Conservation (phyloP, 2,113 vertebrate genomes). For the Vidua chalybeata region DNA sequence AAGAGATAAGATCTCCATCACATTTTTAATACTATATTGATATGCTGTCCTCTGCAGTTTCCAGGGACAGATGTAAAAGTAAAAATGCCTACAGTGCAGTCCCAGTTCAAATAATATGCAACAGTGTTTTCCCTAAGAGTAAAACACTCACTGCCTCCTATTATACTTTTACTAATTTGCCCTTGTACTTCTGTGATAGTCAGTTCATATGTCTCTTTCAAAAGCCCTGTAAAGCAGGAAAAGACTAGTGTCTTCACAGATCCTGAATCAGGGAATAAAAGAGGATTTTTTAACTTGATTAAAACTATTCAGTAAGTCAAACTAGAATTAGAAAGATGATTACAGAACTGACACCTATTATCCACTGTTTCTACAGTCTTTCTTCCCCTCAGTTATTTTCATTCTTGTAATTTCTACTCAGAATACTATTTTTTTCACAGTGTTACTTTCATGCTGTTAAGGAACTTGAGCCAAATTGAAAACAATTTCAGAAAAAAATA, state of each 20-base stretch:
- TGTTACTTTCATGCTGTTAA: not conserved
- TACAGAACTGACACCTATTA: not conserved
- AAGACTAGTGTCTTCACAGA: not conserved
- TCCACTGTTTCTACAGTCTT: not conserved
- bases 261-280: not conserved
- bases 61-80: not conserved
- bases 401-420: not conserved
- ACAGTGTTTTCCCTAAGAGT: not conserved
- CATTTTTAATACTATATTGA: not conserved
- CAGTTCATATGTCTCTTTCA: not conserved
- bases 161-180: not conserved
- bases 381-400: not conserved
- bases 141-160: not conserved
- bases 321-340: not conserved
- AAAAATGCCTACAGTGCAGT: not conserved
- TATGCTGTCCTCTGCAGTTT: not conserved
- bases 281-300: not conserved
- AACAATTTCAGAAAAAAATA: not conserved
- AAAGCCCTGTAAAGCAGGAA: not conserved
- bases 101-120: not conserved
- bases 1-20: not conserved
- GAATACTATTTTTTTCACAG: not conserved
- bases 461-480: not conserved
- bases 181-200: not conserved
- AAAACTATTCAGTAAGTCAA: not conserved